Evolutionary conservation across 2,113 vertebrate genomes (phyloP).

Genomic region (Pristiophorus japonicus): DNA sequence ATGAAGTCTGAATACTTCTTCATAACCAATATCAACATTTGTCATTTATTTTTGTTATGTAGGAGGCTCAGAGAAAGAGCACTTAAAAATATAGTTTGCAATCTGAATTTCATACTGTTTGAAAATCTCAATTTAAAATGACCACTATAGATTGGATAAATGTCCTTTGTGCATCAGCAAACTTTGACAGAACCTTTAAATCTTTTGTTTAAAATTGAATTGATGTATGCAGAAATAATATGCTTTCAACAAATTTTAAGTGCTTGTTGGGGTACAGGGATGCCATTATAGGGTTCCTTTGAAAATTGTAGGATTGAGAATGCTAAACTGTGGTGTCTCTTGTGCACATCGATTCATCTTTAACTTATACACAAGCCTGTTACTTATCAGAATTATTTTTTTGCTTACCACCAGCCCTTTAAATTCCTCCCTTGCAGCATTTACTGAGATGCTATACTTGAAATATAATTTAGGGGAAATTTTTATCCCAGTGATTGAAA

Average conservation of each 20-base stretch:
- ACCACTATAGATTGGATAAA: conserved; percentile 40
- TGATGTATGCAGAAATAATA: background rate
- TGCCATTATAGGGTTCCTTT: background rate
- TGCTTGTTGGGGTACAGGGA: background rate
- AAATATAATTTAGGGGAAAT: background rate
- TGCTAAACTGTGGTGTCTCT: background rate
- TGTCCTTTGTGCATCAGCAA: conserved; percentile 39
- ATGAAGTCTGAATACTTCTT: conserved; percentile 59
- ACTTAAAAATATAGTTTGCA: background rate
- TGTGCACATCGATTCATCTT: background rate
- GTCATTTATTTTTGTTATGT: conserved; percentile 43
- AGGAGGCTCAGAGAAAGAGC: background rate
- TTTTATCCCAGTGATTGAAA: background rate
- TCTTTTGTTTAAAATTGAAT: background rate
- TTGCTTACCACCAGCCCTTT: background rate
- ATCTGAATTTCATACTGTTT: background rate
- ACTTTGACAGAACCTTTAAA: background rate
- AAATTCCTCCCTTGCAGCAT: background rate
- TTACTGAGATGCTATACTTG: background rate
- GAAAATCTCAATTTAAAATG: background rate
- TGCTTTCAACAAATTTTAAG: background rate
- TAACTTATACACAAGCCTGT: background rate
- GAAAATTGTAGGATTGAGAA: background rate
- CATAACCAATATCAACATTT: conserved; percentile 42
- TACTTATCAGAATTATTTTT: background rate